Base-by-base conservation (phyloP, 1,140 invertebrate genomes). In the Melitaea cinxia region DNA sequence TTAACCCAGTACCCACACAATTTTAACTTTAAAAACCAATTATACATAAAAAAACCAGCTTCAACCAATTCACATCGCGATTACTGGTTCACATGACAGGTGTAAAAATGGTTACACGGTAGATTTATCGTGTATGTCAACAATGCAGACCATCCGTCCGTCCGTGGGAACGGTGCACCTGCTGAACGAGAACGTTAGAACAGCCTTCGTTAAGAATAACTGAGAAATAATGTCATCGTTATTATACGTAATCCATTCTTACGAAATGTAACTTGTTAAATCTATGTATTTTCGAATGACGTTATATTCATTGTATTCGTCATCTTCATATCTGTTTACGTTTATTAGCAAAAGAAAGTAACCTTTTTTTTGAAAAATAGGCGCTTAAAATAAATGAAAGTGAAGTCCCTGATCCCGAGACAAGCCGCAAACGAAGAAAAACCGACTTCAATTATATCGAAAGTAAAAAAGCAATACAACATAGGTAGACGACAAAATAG, bases 161-260 rank as follows among this genome's bases (percentile, higher is more conserved):
- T 72, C 68, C 68, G 79, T 85, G 81, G 59, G 82, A 87, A 80
- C 61, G 70, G 42, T 39, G 65, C 84, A 87, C 80, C 82, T 85
- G 82, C 72, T 30, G 42, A 3, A 56, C 61, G 65, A 67, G 61
- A 67, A 67, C 58, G 47, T 49, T 60, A 58, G 23, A 61, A 53
- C 39, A 49, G n/a, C 57, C 52, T 54, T 57, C 60, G 30, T 55
- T 19, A 14, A 17, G 14, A 42, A 42, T 42, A 42, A 42, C 37
- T 17, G 37, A 17, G 37, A 6, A 42, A 62, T 26, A 62, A 17
- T 42, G 39, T 30, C 54, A 54, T 62, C 47, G 10, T 42, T 49
- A 21, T 59, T 35, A 59, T 59, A 57, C 37, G 28, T 50, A 21
- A 12, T 12, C 37, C 2, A 42, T 6, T 14, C 10, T 50, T 26